These are phyloP conservation scores for Myxocyprinus asiaticus DNA, from an alignment of 2,113 vertebrate genomes.

Conservation along the genomic window DNA sequence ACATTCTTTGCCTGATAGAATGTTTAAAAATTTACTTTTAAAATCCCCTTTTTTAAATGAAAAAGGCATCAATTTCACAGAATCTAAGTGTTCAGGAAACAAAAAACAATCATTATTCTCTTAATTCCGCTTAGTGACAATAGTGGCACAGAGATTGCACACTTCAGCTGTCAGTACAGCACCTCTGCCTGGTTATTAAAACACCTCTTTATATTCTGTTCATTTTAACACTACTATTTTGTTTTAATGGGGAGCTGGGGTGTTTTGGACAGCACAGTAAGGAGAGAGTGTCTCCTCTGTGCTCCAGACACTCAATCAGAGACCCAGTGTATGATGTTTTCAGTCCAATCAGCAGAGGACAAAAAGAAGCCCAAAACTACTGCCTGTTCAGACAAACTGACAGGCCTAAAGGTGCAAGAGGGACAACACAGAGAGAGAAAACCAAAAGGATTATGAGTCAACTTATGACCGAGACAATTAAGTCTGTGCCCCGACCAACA, in stretches of 20 bases:
- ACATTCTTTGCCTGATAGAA: no score
- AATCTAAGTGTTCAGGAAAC: no score
- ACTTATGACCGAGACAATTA: constrained; percentile 67
- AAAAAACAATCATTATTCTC: no score
- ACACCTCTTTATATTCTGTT: constrained; percentile 14
- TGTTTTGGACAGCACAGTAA: constrained; percentile 39
- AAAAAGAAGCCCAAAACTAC: constrained; percentile 50
- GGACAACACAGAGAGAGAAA: constrained; percentile 58
- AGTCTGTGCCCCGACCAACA: constrained; percentile 64
- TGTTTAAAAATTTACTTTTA: no score
- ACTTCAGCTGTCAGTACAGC: not conserved
- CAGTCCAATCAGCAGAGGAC: constrained; percentile 60
- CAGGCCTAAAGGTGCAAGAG: constrained; percentile 58
- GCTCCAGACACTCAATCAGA: constrained; percentile 54
- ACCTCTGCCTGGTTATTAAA: not conserved
- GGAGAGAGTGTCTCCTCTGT: constrained; percentile 37
- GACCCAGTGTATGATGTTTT: constrained; percentile 68
- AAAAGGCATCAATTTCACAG: no score
- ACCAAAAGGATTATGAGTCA: constrained; percentile 69
- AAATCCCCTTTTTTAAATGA: no score
- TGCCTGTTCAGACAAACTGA: constrained; percentile 49
- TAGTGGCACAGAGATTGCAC: no score
- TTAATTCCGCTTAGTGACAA: no score
- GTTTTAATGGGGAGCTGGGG: constrained; percentile 18
- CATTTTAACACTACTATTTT: constrained; percentile 28